Evolutionary conservation across 2,113 vertebrate species (phyloP), one percentile per base, ranked within the genome.

Genomic region (Chlamydotis undulata): DNA sequence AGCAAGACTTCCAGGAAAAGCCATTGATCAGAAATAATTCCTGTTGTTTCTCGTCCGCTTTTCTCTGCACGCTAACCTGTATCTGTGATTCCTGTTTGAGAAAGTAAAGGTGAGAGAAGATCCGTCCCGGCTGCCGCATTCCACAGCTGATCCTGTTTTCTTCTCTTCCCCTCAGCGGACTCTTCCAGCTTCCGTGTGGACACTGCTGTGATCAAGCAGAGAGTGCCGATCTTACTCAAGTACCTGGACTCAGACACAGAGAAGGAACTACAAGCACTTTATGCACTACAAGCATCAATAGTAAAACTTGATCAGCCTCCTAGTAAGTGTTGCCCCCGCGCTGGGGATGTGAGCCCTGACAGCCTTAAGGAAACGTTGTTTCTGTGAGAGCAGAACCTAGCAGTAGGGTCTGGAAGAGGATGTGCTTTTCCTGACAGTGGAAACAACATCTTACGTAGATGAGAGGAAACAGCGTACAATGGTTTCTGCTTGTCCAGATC

Each of bases 211-310:
- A 99, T 99, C 98, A 99, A 99, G 97, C 99, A 98, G 97, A 99
- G 99, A 94, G 98, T 99, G 97, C 99, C 99, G 65, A 99, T 99
- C 96, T 98, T 99, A 97, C 98, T 99, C 96, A 99, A 99, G 98
- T 99, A 99, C 98, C 98, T 99, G 94, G 99, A 99, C 98, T 99
- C 99, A 63, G 99, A 99, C 97, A 99, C 99, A 52, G 99, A 99
- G 98, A 99, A 99, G 98, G 99, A 99, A 98, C 98, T 99, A 97
- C 99, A 99, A 99, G 99, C 99, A 99, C 99, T 99, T 99, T 99
- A 99, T 98, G 99, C 99, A 98, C 99, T 99, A 98, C 99, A 99
- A 98, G 99, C 99, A 91, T 99, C 99, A 96, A 98, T 99, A 97
- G 99, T 99, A 96, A 98, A 99, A 98, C 98, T 99, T 94, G 99